phyloP scores from a whole-genome alignment of 2,797 vertebrate species.

The Enteromius anoplus region DNA sequence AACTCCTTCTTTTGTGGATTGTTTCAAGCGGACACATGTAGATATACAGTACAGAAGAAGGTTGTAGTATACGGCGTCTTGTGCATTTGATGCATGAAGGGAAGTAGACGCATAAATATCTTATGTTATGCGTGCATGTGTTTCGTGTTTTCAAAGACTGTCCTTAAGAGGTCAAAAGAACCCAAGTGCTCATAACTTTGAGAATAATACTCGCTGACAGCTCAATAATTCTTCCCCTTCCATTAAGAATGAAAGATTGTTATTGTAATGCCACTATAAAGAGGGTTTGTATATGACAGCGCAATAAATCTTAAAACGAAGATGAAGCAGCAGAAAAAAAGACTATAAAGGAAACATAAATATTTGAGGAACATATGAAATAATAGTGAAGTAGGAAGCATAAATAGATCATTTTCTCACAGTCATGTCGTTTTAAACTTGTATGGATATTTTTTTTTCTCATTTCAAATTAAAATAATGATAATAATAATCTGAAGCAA shows the following conservation, averaged over 20 bases:
- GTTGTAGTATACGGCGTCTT: background rate
- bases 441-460: background rate
- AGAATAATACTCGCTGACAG: slow-evolving; percentile 23
- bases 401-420: background rate
- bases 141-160: slow-evolving; percentile 25
- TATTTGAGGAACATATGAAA: slow-evolving; percentile 11
- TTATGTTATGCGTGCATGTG: slow-evolving; percentile 16
- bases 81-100: slow-evolving; percentile 17
- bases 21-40: slow-evolving; percentile 28
- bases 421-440: background rate
- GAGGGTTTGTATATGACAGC: slow-evolving; percentile 18
- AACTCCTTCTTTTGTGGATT: slow-evolving; percentile 14
- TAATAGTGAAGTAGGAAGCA: background rate
- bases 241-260: slow-evolving; percentile 38
- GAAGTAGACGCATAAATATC: background rate
- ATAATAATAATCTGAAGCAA: too few species aligned
- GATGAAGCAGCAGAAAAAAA: background rate
- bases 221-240: slow-evolving; percentile 20
- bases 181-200: slow-evolving; percentile 13
- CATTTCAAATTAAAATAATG: background rate
- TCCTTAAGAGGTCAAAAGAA: slow-evolving; percentile 27
- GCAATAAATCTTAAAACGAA: background rate
- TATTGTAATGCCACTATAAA: slow-evolving; percentile 37
- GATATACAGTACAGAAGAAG: background rate
- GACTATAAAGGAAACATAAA: background rate